Conservation (phyloP, 2,113 vertebrate species). For the Zosterops hypoxanthus region DNA sequence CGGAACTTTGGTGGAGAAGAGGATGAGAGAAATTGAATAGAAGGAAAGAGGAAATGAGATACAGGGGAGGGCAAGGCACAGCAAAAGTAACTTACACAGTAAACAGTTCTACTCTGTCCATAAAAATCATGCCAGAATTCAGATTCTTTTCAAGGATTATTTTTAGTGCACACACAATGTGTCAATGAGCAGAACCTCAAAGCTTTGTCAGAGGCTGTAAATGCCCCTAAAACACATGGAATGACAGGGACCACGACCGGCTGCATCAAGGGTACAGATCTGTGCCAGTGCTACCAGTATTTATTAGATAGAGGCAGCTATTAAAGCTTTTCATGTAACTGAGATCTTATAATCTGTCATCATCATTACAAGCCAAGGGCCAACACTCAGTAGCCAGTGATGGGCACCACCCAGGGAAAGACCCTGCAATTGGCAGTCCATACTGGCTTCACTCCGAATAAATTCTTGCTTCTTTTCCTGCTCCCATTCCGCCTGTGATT, state of each 20-base stretch:
- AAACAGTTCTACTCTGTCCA: neutral
- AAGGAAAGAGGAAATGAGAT: slow-evolving; percentile 18
- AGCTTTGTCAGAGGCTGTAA: neutral
- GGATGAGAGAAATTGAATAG: neutral
- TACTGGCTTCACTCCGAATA: neutral
- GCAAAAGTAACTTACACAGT: neutral
- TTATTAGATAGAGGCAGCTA: neutral
- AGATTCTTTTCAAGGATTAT: neutral
- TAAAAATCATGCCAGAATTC: neutral
- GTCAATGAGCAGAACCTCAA: neutral
- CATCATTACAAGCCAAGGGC: neutral
- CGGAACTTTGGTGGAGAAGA: neutral
- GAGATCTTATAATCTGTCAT: neutral
- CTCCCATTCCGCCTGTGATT: neutral
- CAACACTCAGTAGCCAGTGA: neutral
- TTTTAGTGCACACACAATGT: neutral
- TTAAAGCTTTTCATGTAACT: neutral
- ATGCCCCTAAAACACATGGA: neutral
- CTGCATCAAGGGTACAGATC: neutral
- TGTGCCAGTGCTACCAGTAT: neutral
- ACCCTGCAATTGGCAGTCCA: neutral
- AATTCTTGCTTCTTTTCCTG: neutral
- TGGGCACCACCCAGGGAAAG: neutral
- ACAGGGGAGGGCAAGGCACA: neutral
- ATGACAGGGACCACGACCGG: neutral